Base-by-base conservation (phyloP, 2,113 vertebrate genomes). In the Prunella fulvescens region DNA sequence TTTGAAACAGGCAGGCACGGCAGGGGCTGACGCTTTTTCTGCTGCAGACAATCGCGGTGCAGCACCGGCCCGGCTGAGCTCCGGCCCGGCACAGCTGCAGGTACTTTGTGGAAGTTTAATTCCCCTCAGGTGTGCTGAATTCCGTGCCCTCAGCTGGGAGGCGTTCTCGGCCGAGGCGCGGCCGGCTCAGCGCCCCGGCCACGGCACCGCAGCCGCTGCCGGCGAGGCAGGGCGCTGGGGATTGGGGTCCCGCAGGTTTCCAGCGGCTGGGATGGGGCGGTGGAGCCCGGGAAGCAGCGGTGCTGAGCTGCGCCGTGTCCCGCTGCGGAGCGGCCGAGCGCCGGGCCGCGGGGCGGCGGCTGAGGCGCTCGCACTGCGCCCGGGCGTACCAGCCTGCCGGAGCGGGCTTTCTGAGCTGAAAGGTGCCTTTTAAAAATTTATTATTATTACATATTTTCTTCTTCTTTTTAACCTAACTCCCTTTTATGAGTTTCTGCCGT, bases 21-120 rank as follows among this genome's bases (percentile, higher is more conserved):
- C 31, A 3, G 70, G 29, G 14, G 17, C 25, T 18, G 35, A 13
- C 12, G 60, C 35, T 17, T 19, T 70, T 79, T 3, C 19, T 47
- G 1, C 18, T 0, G 10, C 26, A 12, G 44, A 2, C 6, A 6
- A 1, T 14, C 2, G 26, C 31, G 0, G 10, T 3, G 23, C n/a
- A 12, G 2, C 2, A 5, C 1, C 12, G 22, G 60, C 56, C 5
- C 58, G 54, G 66, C 40, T 45, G 60, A 31, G 42, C 23, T 26
- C 19, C 35, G 6, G 20, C 58, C 33, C 20, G 37, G 66, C 4
- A 1, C 19, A 28, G 57, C 66, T 16, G 42, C 11, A 5, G 23
- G 2, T 1, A 0, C 2, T 12, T 6, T 6, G n/a, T 10, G 28
- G 1, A 1, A 19, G 13, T 23, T 51, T 39, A 6, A 26, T 18